phyloP scores from a whole-genome alignment of 2,888 invertebrate genomes.

The Tetrapedia diversipes region DNA sequence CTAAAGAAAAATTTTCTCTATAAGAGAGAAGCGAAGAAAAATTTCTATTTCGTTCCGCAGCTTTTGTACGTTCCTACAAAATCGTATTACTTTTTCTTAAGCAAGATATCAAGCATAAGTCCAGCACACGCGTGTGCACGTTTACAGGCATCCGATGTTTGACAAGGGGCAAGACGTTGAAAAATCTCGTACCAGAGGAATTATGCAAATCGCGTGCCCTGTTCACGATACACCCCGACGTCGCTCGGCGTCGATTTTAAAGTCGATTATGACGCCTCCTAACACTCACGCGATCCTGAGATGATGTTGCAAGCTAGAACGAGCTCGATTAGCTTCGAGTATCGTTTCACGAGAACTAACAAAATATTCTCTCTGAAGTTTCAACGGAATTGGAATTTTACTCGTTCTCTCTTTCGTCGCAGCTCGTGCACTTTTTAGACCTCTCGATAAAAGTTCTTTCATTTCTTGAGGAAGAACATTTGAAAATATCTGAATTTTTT shows the following conservation, averaged over 20 bases:
- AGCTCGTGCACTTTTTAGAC: background rate
- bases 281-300: slow-evolving; percentile 11
- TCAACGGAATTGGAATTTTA: background rate
- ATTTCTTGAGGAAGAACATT: too few species aligned
- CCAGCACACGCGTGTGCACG: background rate
- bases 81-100: background rate
- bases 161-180: slow-evolving; percentile 10
- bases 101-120: background rate
- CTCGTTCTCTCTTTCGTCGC: background rate
- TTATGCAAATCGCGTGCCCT: slow-evolving; percentile 44
- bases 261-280: slow-evolving; percentile 37
- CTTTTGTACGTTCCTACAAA: background rate
- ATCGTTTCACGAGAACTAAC: slow-evolving; percentile 4
- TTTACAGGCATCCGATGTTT: background rate
- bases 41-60: background rate
- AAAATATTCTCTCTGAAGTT: slow-evolving; percentile 9
- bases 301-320: slow-evolving; percentile 15
- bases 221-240: slow-evolving; percentile 17
- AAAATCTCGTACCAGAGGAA: slow-evolving; percentile 34
- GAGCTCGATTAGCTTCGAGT: slow-evolving; percentile 10
- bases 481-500: background rate
- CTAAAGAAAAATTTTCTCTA: too few species aligned
- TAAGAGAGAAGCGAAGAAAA: too few species aligned
- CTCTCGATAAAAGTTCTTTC: background rate
- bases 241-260: slow-evolving; percentile 44